These are phyloP conservation scores for Bubo blakistoni DNA, from an alignment of 2,113 vertebrate species.

Conservation along the genomic window DNA sequence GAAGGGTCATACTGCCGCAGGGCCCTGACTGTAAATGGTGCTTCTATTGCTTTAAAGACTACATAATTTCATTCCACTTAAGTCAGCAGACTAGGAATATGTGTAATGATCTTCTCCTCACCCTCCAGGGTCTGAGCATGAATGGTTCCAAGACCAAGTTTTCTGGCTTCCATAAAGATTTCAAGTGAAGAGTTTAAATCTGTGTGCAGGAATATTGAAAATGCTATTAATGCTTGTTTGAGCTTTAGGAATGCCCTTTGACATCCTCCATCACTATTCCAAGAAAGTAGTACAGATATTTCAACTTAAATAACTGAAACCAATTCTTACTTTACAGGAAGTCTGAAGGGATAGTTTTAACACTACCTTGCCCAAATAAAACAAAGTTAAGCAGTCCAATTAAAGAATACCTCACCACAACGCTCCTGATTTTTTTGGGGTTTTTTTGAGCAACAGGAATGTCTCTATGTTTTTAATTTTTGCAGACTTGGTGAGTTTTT, in stretches of 20 bases:
- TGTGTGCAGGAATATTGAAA: neutral
- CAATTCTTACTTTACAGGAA: neutral
- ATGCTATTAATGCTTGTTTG: neutral
- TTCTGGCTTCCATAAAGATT: neutral
- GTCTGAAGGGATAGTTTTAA: neutral
- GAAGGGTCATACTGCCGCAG: neutral
- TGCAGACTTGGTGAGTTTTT: neutral
- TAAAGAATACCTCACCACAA: neutral
- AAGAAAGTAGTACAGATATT: neutral
- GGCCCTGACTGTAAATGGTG: neutral
- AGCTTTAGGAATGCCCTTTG: slow-evolving; percentile 32
- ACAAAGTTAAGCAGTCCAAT: neutral
- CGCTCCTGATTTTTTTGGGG: neutral
- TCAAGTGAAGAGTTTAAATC: slow-evolving; percentile 16
- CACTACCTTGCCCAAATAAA: neutral
- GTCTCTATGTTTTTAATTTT: neutral
- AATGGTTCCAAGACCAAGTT: neutral
- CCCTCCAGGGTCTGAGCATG: slow-evolving; percentile 21
- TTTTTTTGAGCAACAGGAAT: neutral
- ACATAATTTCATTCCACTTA: slow-evolving; percentile 37
- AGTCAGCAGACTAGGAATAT: neutral
- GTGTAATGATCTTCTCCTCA: slow-evolving; percentile 28
- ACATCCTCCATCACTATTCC: neutral
- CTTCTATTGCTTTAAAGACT: slow-evolving; percentile 12
- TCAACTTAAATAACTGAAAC: neutral